Percentiles rank a stretch among this genome's conserved stretches.
phyloP scores from a whole-genome alignment of 2,113 vertebrate genomes.

The Amblyopsis rosae region DNA sequence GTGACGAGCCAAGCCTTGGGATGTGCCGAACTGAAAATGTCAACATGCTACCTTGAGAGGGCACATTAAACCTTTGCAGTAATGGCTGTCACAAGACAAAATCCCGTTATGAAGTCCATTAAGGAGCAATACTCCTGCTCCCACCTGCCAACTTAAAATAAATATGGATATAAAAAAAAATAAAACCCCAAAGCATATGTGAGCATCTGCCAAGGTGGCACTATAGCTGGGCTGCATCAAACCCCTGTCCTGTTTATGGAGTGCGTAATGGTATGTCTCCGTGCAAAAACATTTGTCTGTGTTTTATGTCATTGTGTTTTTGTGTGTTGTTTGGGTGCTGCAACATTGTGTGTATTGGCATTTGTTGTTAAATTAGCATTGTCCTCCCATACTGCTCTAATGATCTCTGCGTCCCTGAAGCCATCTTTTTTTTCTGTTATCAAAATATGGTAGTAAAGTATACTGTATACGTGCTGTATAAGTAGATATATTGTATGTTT shows the following conservation, averaged over 20 bases:
- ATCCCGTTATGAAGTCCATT: slow-evolving; percentile 70
- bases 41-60: slow-evolving; percentile 69
- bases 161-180: slow-evolving; percentile 3
- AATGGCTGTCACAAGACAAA: slow-evolving; percentile 67
- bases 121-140: slow-evolving; percentile 34
- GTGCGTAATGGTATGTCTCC: background rate
- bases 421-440: too few relatives aligned
- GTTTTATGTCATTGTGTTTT: background rate
- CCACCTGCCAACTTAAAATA: background rate
- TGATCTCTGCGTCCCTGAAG: too few relatives aligned
- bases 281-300: slow-evolving; percentile 11
- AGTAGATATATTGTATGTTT: too few relatives aligned
- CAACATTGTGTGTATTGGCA: background rate
- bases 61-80: slow-evolving; percentile 67
- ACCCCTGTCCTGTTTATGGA: slow-evolving; percentile 11
- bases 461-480: too few relatives aligned
- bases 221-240: too few relatives aligned
- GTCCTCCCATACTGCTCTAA: too few relatives aligned
- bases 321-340: background rate
- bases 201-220: slow-evolving; percentile 15
- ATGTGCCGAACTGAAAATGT: slow-evolving; percentile 71
- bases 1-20: slow-evolving; percentile 59
- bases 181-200: background rate
- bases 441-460: too few relatives aligned
- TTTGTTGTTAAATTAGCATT: background rate